These are phyloP conservation scores for Terrapene triunguis DNA, from an alignment of 2,113 vertebrate genomes.

Conservation along the genomic window DNA sequence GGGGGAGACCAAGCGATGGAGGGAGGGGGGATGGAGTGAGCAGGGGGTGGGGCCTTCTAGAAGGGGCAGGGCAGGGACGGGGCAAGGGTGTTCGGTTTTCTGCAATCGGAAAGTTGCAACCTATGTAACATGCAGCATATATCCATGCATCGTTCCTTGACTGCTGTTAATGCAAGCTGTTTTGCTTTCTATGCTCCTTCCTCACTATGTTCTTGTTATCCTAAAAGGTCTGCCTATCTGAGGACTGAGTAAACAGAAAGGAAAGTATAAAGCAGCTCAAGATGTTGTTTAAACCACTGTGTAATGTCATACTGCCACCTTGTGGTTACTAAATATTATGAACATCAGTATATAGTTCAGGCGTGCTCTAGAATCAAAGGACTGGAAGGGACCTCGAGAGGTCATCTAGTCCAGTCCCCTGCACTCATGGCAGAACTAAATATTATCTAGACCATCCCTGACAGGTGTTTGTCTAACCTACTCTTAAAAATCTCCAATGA, in stretches of 20 bases:
- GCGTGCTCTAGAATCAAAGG: neutral
- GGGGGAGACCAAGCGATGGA: too few species aligned
- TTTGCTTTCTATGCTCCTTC: neutral
- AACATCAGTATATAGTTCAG: neutral
- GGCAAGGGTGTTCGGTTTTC: too few species aligned
- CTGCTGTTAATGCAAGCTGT: neutral
- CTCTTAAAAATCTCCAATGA: too few species aligned
- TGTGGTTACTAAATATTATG: constrained; percentile 40
- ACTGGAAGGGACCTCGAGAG: too few species aligned
- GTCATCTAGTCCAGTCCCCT: too few species aligned
- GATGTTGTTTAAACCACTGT: neutral
- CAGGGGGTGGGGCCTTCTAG: too few species aligned
- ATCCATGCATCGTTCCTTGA: constrained; percentile 8
- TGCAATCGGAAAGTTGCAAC: too few species aligned
- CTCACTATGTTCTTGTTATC: neutral
- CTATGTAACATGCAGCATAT: neutral
- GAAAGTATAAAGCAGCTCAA: neutral
- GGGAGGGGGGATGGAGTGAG: too few species aligned
- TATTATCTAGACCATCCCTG: too few species aligned
- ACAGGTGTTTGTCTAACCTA: too few species aligned
- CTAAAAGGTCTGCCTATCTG: neutral
- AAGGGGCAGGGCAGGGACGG: too few species aligned
- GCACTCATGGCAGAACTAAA: too few species aligned
- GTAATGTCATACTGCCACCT: constrained; percentile 77
- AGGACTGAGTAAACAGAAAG: neutral